Conservation (phyloP, 2,113 vertebrate species). For the Sebastes fasciatus region DNA sequence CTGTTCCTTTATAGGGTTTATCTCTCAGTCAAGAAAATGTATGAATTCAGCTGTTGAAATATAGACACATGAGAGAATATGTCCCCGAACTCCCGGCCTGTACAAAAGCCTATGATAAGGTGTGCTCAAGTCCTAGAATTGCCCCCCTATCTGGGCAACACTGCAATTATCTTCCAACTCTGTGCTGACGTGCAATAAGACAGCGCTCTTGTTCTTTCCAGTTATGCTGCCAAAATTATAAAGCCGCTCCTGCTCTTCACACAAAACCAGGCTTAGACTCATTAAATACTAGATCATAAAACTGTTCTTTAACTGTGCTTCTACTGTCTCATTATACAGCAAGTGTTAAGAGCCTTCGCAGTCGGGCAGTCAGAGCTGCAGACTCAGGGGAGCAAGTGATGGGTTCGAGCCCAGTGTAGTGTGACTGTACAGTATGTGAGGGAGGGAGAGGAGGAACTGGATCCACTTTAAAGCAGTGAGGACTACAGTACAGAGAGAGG, state of each 20-base stretch:
- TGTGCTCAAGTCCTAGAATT: background rate
- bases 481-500: slow-evolving; percentile 12
- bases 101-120: background rate
- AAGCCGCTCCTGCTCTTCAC: slow-evolving; percentile 20
- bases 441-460: slow-evolving; percentile 44
- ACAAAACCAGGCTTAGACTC: slow-evolving; percentile 41
- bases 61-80: background rate
- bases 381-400: slow-evolving; percentile 59
- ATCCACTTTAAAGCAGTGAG: slow-evolving; percentile 46
- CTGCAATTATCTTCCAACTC: slow-evolving; percentile 18
- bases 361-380: slow-evolving; percentile 46
- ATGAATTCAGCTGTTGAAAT: background rate
- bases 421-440: slow-evolving; percentile 49
- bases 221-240: background rate
- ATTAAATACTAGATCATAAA: slow-evolving; percentile 59
- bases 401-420: slow-evolving; percentile 57
- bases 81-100: background rate
- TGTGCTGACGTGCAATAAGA: background rate
- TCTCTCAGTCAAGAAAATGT: background rate
- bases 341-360: slow-evolving; percentile 47
- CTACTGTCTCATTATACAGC: slow-evolving; percentile 69
- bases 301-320: slow-evolving; percentile 50
- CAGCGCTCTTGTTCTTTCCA: slow-evolving; percentile 16
- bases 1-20: too few species aligned
- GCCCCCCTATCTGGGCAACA: background rate